Evolutionary conservation across 2,797 vertebrate genomes (phyloP), one percentile per base, ranked within the genome.

Genomic region (Denticeps clupeoides): DNA sequence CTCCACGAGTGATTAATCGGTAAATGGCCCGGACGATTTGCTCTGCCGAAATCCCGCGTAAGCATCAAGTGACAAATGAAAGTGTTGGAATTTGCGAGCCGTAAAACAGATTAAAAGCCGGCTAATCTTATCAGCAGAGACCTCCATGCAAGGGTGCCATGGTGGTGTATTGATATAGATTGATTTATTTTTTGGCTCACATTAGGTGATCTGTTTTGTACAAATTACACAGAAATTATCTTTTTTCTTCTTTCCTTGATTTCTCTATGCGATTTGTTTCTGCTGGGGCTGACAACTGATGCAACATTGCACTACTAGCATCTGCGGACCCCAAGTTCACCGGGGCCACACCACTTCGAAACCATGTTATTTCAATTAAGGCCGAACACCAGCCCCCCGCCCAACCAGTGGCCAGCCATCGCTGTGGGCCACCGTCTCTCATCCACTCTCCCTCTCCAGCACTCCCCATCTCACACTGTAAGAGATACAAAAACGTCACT

Each of bases 331-430:
- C 26, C 28, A 24, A 28, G 33, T 59, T 59, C 58, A 60, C 49
- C 49, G 46, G 35, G 25, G n/a, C n/a, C n/a, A n/a, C n/a, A n/a
- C n/a, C n/a, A n/a, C n/a, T n/a, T n/a, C n/a, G n/a, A n/a, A n/a
- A n/a, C 55, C 77, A 79, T 56, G 67, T 75, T 72, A 75, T 72
- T 79, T 78, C 74, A 81, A 76, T 75, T 78, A 79, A 53, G 10
- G 49, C 55, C n/a, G 51, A 47, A 63, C 60, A 55, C n/a, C n/a
- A n/a, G n/a, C n/a, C n/a, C n/a, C n/a, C n/a, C n/a, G n/a, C n/a
- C n/a, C n/a, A n/a, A n/a, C n/a, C n/a, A n/a, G n/a, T n/a, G n/a
- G n/a, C n/a, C n/a, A n/a, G n/a, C n/a, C n/a, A n/a, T n/a, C n/a
- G n/a, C n/a, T n/a, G n/a, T n/a, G n/a, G n/a, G n/a, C n/a, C n/a